A percentile compares a stretch with the other conserved stretches of the same genome.
phyloP scores from a whole-genome alignment of 2,113 vertebrate species.

The Corvus hawaiiensis region DNA sequence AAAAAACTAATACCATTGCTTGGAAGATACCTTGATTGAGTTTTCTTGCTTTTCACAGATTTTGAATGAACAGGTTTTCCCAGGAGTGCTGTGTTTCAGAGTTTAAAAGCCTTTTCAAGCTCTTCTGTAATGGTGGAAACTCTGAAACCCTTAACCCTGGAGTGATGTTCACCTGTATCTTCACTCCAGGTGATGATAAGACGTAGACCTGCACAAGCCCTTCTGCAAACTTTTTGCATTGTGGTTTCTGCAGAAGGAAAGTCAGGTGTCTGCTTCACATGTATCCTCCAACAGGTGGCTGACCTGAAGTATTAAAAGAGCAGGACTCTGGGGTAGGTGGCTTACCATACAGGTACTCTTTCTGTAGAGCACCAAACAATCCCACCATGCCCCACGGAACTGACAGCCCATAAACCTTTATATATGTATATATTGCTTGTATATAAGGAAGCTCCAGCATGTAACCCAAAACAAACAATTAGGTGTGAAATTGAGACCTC shows the following conservation, averaged over 20 bases:
- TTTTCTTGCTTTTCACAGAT: not conserved
- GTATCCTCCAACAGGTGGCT: not conserved
- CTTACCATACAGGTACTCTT: not conserved
- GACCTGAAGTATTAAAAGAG: not conserved
- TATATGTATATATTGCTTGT: not conserved
- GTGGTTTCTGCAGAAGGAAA: not conserved
- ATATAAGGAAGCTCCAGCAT: not conserved
- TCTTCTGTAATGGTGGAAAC: not conserved
- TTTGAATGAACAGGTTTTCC: not conserved
- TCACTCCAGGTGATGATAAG: not conserved
- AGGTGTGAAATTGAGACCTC: not conserved
- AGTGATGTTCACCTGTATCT: not conserved
- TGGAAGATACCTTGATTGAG: not conserved
- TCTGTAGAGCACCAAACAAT: not conserved
- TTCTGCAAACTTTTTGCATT: not conserved
- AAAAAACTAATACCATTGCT: not conserved
- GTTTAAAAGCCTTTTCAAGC: not conserved
- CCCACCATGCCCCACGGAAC: not conserved
- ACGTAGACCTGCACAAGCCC: not conserved
- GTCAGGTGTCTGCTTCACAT: fast-evolving
- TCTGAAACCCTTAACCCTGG: not conserved
- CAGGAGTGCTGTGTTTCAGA: not conserved
- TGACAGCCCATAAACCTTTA: not conserved
- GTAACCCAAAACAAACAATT: not conserved
- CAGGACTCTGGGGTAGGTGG: not conserved